phyloP scores from a whole-genome alignment of 1,140 invertebrate genomes.

The Drosophila bifasciata region DNA sequence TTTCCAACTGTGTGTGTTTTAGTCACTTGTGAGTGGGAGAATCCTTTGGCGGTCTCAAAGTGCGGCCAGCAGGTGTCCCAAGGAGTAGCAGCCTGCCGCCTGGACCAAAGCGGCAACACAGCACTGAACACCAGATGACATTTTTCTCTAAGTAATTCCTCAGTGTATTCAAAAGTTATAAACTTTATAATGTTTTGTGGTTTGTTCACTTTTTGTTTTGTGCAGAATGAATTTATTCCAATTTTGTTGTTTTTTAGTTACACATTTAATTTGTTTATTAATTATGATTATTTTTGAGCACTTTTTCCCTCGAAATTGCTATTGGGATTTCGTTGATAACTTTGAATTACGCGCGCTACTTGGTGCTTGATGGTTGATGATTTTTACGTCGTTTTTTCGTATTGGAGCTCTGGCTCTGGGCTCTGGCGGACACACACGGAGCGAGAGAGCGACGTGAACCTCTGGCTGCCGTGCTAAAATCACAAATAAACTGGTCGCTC shows the following conservation, averaged over 20 bases:
- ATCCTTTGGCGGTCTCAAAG: slow-evolving; percentile 52
- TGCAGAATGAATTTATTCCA: not conserved
- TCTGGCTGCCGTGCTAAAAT: slow-evolving; percentile 79
- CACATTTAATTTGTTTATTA: slow-evolving; percentile 5
- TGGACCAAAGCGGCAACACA: slow-evolving; percentile 64
- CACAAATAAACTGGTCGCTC: slow-evolving; percentile 80
- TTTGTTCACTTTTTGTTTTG: slow-evolving; percentile 19
- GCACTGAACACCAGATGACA: slow-evolving; percentile 50
- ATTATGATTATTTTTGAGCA: slow-evolving; percentile 18
- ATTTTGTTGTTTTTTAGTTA: not conserved
- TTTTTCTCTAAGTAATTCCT: slow-evolving; percentile 1
- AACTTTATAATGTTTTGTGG: no score
- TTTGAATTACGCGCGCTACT: slow-evolving; percentile 79
- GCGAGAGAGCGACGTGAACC: slow-evolving; percentile 71
- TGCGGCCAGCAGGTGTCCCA: slow-evolving; percentile 53
- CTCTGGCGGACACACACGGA: slow-evolving; percentile 55
- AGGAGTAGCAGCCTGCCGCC: slow-evolving; percentile 45
- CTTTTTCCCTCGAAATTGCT: slow-evolving; percentile 25
- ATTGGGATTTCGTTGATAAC: slow-evolving; percentile 48
- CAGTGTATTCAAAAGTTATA: no score
- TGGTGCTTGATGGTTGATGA: slow-evolving; percentile 47
- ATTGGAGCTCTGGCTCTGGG: slow-evolving; percentile 51
- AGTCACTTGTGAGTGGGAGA: slow-evolving; percentile 34
- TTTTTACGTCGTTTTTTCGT: slow-evolving; percentile 75
- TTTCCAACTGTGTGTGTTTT: slow-evolving; percentile 42